Percentiles rank a stretch among this genome's conserved stretches.
phyloP scores from a whole-genome alignment of 2,888 invertebrate species.

The Antitype chi region DNA sequence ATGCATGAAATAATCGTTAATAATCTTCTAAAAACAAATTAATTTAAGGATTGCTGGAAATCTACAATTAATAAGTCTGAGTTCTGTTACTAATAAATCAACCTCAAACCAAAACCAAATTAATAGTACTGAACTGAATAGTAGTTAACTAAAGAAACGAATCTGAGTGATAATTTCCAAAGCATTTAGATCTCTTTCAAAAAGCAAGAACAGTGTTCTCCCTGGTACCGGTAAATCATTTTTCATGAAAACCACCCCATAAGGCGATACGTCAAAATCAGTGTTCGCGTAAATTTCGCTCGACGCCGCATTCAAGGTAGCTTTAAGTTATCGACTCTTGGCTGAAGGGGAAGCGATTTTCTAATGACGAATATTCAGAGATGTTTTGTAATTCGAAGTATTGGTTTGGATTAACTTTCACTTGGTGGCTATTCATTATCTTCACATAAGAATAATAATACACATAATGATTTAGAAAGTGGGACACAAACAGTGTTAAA shows the following conservation, averaged over 20 bases:
- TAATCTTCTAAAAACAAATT: not conserved
- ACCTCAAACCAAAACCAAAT: not conserved
- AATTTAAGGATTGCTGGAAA: not conserved
- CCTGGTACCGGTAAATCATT: constrained; percentile 76
- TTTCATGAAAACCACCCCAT: constrained; percentile 79
- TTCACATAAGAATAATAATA: not conserved
- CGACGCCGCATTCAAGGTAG: constrained; percentile 71
- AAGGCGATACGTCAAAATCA: constrained; percentile 88
- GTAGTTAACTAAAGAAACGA: constrained; percentile 14
- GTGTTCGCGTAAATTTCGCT: constrained; percentile 84
- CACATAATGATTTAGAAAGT: not conserved
- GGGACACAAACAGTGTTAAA: not conserved
- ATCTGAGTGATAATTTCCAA: constrained; percentile 48
- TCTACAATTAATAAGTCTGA: not conserved
- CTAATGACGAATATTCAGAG: not conserved
- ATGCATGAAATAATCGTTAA: not conserved
- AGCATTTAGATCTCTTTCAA: constrained; percentile 69
- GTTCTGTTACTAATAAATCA: not conserved
- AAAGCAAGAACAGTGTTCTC: constrained; percentile 72
- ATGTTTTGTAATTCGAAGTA: not conserved
- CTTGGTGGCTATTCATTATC: not conserved
- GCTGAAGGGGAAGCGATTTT: constrained; percentile 47
- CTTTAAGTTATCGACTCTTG: constrained; percentile 59
- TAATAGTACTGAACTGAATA: not conserved
- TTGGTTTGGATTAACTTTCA: not conserved